These are phyloP conservation scores for Coleophora deauratella DNA, from an alignment of 2,888 invertebrate species.

Conservation along the genomic window DNA sequence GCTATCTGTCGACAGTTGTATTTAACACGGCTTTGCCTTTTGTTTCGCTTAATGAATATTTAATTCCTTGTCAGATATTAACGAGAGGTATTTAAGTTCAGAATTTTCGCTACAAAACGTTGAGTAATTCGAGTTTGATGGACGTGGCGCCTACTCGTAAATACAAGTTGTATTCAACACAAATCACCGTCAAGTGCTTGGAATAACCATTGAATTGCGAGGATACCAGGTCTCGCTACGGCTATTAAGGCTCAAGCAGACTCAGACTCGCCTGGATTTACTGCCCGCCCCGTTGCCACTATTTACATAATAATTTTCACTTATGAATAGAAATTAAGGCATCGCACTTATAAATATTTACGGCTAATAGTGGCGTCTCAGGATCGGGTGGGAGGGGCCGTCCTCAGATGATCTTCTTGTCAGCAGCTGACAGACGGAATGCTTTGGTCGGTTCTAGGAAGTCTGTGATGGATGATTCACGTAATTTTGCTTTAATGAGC, in stretches of 20 bases:
- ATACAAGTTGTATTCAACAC: constrained; percentile 26
- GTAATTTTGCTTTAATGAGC: constrained; percentile 46
- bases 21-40: constrained; percentile 37
- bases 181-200: constrained; percentile 33
- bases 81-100: not conserved
- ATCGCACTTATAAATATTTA: constrained; percentile 71
- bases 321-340: constrained; percentile 71
- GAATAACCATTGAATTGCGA: constrained; percentile 24
- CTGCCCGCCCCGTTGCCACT: constrained; percentile 54
- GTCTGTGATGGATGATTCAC: constrained; percentile 44
- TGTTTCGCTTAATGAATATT: constrained; percentile 52
- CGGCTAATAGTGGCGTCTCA: constrained; percentile 33
- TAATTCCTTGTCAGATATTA: constrained; percentile 40
- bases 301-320: constrained; percentile 74
- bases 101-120: constrained; percentile 1
- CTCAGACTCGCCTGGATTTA: constrained; percentile 46
- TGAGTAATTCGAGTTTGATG: constrained; percentile 4
- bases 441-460: constrained; percentile 42
- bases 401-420: constrained; percentile 51
- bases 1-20: constrained; percentile 29
- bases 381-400: constrained; percentile 44
- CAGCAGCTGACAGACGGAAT: constrained; percentile 48
- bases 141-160: constrained; percentile 27
- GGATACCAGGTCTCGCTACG: constrained; percentile 20
- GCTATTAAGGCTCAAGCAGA: constrained; percentile 51